Percentiles rank a stretch among this genome's conserved stretches.
These are phyloP conservation scores for Pemphredon lugubris DNA, from an alignment of 2,888 invertebrate genomes.

Conservation along the genomic window DNA sequence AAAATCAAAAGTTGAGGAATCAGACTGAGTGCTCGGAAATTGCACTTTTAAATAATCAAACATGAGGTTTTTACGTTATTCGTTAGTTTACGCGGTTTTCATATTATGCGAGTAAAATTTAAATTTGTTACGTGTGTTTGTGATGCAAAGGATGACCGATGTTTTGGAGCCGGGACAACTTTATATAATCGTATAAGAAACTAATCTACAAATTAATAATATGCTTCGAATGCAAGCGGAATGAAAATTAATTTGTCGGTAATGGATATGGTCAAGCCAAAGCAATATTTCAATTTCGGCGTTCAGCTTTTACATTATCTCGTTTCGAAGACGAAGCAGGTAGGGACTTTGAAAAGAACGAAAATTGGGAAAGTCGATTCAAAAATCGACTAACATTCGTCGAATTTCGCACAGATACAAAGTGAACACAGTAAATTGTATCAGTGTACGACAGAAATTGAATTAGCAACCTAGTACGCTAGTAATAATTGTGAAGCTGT, in stretches of 20 bases:
- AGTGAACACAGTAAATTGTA: too few relatives aligned
- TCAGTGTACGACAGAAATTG: too few relatives aligned
- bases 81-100: background rate
- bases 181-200: background rate
- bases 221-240: background rate
- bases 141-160: background rate
- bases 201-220: background rate
- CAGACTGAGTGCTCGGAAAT: background rate
- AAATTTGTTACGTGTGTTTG: constrained; percentile 5
- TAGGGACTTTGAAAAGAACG: background rate
- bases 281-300: too few relatives aligned
- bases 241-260: constrained; percentile 19
- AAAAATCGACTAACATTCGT: background rate
- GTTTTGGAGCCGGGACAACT: background rate
- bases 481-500: too few relatives aligned
- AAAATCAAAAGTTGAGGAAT: background rate
- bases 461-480: too few relatives aligned
- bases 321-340: constrained; percentile 4
- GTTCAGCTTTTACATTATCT: too few relatives aligned
- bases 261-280: constrained; percentile 25
- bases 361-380: background rate
- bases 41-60: background rate
- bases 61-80: background rate
- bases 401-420: too few relatives aligned
- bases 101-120: constrained; percentile 4